Percentiles rank a stretch among this genome's conserved stretches.
phyloP scores from a whole-genome alignment of 2,797 vertebrate genomes.

The Heterohyrax brucei region DNA sequence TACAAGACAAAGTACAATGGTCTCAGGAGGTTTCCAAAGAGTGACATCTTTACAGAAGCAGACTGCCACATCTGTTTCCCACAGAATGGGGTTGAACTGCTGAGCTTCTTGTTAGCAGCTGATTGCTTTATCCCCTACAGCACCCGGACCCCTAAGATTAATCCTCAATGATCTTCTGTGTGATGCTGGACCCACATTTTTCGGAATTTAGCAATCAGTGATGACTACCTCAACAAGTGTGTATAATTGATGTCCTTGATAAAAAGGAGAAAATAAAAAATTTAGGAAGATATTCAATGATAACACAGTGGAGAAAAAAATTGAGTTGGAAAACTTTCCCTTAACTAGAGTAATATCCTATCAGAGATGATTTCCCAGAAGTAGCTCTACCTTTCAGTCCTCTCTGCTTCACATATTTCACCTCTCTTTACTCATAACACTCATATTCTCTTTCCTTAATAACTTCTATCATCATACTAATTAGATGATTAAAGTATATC shows the following conservation, averaged over 20 bases:
- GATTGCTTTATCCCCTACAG: neutral
- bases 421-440: constrained; percentile 54
- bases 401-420: constrained; percentile 64
- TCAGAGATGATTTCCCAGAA: constrained; percentile 42
- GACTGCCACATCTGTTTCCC: neutral
- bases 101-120: neutral
- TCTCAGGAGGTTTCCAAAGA: neutral
- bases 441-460: constrained; percentile 63
- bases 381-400: neutral
- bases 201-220: neutral
- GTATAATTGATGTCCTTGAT: neutral
- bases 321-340: constrained; percentile 58
- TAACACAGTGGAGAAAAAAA: neutral
- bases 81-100: neutral
- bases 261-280: neutral
- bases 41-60: neutral
- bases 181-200: neutral
- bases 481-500: constrained; percentile 74
- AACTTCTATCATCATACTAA: constrained; percentile 67
- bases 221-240: neutral
- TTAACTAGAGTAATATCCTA: constrained; percentile 61
- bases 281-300: constrained; percentile 31
- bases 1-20: neutral
- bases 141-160: neutral
- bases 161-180: neutral